Evolutionary conservation across 2,888 invertebrate species (phyloP), one percentile per base, ranked within the genome.

Genomic region (Caenorhabditis auriculariae): DNA sequence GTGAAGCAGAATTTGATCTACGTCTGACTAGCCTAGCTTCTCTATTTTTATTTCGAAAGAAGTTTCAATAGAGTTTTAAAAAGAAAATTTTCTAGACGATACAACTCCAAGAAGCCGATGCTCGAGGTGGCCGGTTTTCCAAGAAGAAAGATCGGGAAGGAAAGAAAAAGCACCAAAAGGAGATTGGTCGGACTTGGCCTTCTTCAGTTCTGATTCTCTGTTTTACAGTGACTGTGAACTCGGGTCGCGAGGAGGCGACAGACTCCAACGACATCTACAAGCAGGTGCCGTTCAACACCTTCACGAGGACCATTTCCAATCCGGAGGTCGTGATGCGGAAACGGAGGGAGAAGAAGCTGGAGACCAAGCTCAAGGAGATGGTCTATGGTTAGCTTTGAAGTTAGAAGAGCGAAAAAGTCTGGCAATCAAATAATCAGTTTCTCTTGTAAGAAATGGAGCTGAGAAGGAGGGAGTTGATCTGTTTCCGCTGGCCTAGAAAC

Each of bases 311-410:
- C 77, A 98, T 99, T 82, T 96, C 95, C 66, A 99, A 98, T 86
- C 98, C 98, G 3, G 98, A 98, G 86, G 94, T 95, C n/a, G 98
- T 99, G 75, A 98, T 99, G 98, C 87, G 94, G 66, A 88, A 95
- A 48, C 87, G 95, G 52, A 86, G 98, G 24, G 95, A 96, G 81
- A 93, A 95, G 84, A 95, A 95, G 83, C 87, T 96, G 52, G 96
- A 98, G 83, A 88, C 91, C 82, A 94, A 94, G 84, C 85, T 98
- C 79, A 92, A 95, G 32, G 75, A 78, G 23, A 76, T 82, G 59
- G 70, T 67, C 17, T 64, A 74, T 44, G 74, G 74, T 58, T 21
- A 24, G 47, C 32, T 38, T 43, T n/a, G 0, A 35, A 37, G 27
- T 37, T 19, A 12, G 9, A n/a, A 41, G 35, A n/a, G 12, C n/a